Percentiles rank a stretch among this genome's conserved stretches.
Evolutionary conservation across 2,113 vertebrate species (phyloP).

Genomic region (Petromus typicus): DNA sequence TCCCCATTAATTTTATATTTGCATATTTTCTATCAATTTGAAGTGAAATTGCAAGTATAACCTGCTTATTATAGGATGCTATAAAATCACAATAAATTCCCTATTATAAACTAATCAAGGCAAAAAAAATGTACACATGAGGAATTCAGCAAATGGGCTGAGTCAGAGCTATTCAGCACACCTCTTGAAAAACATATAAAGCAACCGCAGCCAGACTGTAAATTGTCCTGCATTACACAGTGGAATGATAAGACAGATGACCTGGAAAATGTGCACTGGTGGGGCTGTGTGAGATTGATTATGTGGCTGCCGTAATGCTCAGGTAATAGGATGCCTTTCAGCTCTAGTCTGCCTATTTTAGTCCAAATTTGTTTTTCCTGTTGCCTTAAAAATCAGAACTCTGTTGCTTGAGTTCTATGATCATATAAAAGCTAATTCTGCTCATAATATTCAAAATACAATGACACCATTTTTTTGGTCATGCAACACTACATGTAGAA

Average conservation of each 20-base stretch:
- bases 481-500: not conserved
- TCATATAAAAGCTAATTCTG: not conserved
- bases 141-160: conserved; percentile 18
- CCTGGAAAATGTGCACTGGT: conserved; percentile 80
- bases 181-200: conserved; percentile 55
- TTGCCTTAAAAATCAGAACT: conserved; percentile 43
- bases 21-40: conserved; percentile 52
- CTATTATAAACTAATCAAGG: conserved; percentile 39
- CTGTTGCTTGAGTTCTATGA: conserved; percentile 37
- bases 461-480: not conserved
- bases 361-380: conserved; percentile 58
- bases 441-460: not conserved
- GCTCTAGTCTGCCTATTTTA: conserved; percentile 45
- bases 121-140: not conserved
- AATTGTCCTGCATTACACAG: conserved; percentile 73
- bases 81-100: conserved; percentile 53
- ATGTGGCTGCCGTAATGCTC: not conserved
- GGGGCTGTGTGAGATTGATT: conserved; percentile 61
- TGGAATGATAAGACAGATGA: conserved; percentile 81
- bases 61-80: not conserved
- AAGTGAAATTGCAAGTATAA: not conserved
- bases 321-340: conserved; percentile 62
- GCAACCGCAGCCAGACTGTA: conserved; percentile 65
- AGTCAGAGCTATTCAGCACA: conserved; percentile 60
- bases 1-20: conserved; percentile 33